Percentiles rank a stretch among this genome's conserved stretches.
Conservation (phyloP, 2,113 vertebrate genomes). For the Albula glossodonta region DNA sequence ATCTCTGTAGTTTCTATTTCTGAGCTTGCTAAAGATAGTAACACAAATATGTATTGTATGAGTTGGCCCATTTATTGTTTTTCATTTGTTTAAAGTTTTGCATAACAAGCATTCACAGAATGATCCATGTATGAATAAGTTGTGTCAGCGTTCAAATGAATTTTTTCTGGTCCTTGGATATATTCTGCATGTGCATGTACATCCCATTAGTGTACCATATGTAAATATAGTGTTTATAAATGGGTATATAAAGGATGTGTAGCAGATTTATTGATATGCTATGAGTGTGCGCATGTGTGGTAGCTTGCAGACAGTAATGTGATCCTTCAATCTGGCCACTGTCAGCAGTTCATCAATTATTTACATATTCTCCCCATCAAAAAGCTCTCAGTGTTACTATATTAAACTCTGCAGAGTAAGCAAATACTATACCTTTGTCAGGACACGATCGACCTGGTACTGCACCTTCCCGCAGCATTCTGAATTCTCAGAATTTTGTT, state of each 20-base stretch:
- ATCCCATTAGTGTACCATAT: not conserved
- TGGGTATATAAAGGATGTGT: not conserved
- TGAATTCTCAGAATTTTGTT: too few relatives aligned
- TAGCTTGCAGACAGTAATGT: not conserved
- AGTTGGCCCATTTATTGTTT: not conserved
- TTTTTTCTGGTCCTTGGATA: not conserved
- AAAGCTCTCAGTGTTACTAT: conserved; percentile 70
- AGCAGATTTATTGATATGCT: not conserved
- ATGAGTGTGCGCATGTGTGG: not conserved
- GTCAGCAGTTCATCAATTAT: conserved; percentile 76
- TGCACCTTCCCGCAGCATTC: not conserved
- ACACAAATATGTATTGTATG: not conserved
- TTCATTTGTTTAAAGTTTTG: not conserved
- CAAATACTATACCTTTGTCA: conserved; percentile 51
- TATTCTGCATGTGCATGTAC: not conserved
- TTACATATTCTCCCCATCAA: conserved; percentile 69
- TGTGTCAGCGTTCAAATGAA: not conserved
- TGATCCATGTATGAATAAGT: not conserved
- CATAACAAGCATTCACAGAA: not conserved
- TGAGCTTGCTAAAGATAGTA: too few relatives aligned
- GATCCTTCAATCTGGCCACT: conserved; percentile 55
- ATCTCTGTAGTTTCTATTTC: too few relatives aligned
- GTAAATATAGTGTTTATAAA: not conserved
- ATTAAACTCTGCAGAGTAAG: conserved; percentile 66
- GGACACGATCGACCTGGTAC: conserved; percentile 41